Conservation (phyloP, 1,140 invertebrate genomes). For the Drosophila grimshawi region DNA sequence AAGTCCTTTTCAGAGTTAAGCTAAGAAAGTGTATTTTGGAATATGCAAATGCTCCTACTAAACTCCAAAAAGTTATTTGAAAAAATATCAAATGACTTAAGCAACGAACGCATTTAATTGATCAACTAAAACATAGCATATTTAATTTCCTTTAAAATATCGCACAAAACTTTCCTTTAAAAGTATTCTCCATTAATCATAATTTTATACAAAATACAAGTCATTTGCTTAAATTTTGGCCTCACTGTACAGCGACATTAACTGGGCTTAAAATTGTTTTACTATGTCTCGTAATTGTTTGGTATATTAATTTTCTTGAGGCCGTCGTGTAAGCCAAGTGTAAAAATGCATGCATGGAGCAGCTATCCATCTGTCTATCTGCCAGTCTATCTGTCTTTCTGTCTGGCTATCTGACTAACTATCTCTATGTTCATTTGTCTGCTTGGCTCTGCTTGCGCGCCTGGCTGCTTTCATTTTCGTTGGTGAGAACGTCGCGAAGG, state of each 20-base stretch:
- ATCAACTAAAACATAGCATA: neutral
- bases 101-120: constrained; percentile 13
- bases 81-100: constrained; percentile 14
- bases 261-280: constrained; percentile 82
- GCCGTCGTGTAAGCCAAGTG: constrained; percentile 75
- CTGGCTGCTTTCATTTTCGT: constrained; percentile 72
- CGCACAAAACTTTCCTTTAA: neutral
- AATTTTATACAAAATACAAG: neutral
- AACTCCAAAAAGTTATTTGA: neutral
- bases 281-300: constrained; percentile 78
- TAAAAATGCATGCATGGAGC: constrained; percentile 70
- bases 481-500: constrained; percentile 67
- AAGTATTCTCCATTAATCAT: neutral
- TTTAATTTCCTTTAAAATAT: no score
- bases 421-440: constrained; percentile 39
- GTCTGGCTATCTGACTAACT: constrained; percentile 36
- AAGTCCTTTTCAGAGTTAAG: neutral
- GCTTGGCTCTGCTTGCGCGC: neutral
- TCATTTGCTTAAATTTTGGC: constrained; percentile 23
- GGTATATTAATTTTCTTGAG: constrained; percentile 76
- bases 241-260: constrained; percentile 72
- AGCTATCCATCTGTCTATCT: constrained; percentile 47
- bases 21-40: neutral
- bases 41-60: no score
- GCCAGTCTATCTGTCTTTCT: constrained; percentile 25